Conservation (phyloP, 92 coral and sea anemone genomes). For the Porites lobata region DNA sequence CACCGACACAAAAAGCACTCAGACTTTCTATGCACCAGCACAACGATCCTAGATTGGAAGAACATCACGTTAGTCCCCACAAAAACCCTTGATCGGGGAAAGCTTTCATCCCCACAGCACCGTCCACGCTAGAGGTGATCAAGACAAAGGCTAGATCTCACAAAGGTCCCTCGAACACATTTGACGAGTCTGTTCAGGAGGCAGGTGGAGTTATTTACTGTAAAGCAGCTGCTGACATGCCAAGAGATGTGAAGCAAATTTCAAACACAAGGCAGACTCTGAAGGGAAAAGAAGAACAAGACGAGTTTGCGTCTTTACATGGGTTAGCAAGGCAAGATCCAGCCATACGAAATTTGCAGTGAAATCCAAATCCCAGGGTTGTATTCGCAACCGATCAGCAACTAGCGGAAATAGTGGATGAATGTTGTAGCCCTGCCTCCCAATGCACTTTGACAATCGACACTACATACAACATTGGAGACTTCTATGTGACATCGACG, state of each 20-base stretch:
- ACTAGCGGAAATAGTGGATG: conserved; percentile 39
- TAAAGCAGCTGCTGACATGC: conserved; percentile 62
- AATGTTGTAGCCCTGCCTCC: conserved; percentile 44
- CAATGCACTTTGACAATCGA: conserved; percentile 55
- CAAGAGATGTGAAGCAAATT: conserved; percentile 61
- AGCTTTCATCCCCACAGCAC: conserved; percentile 61
- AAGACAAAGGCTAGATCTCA: conserved; percentile 37
- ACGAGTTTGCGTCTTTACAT: conserved; percentile 25
- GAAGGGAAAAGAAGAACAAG: conserved; percentile 30
- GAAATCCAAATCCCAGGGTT: conserved; percentile 70
- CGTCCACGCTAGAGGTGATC: conserved; percentile 50
- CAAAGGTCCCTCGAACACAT: conserved; percentile 69
- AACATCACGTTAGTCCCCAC: conserved; percentile 77
- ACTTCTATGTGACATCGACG: conserved; percentile 57
- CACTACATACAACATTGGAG: conserved; percentile 65
- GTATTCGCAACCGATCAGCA: conserved; percentile 47
- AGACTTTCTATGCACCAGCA: conserved; percentile 55
- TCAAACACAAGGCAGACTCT: conserved; percentile 32
- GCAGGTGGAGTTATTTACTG: conserved; percentile 68
- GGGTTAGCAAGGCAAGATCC: conserved; percentile 8
- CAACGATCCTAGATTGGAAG: conserved; percentile 50
- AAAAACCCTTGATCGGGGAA: conserved; percentile 69
- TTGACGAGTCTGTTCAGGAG: conserved; percentile 48
- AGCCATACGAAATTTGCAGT: conserved; percentile 41
- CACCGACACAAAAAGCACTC: conserved; percentile 63